Evolutionary conservation across 2,113 vertebrate species (phyloP), one percentile per base, ranked within the genome.

Genomic region (Leptocoma aspasia): DNA sequence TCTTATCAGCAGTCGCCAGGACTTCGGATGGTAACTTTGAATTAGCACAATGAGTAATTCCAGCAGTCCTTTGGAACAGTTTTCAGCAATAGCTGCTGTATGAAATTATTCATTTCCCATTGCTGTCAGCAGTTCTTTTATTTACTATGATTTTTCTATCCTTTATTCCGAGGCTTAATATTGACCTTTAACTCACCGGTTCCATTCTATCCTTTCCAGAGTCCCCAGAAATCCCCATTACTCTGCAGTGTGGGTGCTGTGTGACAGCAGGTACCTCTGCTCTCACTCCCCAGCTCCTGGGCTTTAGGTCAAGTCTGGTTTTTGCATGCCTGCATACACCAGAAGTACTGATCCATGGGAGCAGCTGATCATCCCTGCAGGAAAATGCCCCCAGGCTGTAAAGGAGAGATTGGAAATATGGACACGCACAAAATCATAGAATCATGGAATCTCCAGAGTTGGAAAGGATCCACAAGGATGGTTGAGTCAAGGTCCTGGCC

Each of bases 71-170:
- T 61, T 81, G 41, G 72, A 85, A 83, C 23, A 76, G 79, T 39
- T 91, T 76, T 64, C 79, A 88, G 86, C 72, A 89, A 45, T 47
- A 87, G 77, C 49, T 81, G 65, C 86, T 75, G 28, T 20, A 89
- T 2, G 33, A 86, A 95, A 85, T 86, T 54, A 94, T 78, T 91
- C 63, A 35, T 79, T 92, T 85, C 59, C 57, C n/a, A 15, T 64
- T 65, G 53, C 89, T 92, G 70, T 85, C 96, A 92, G 95, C 92
- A 89, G 33, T 90, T 73, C 78, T 91, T 96, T 90, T 87, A 90
- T 94, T 95, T 90, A 92, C 44, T 12, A 2, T 30, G 64, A 77
- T 63, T 95, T 86, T 94, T 87, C 83, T 71, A 2, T 83, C 45
- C 71, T 90, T 95, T 94, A 86, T 83, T 75, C 84, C 49, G 73